These are phyloP conservation scores for Formica aserva DNA, from an alignment of 2,888 invertebrate species.

Conservation along the genomic window DNA sequence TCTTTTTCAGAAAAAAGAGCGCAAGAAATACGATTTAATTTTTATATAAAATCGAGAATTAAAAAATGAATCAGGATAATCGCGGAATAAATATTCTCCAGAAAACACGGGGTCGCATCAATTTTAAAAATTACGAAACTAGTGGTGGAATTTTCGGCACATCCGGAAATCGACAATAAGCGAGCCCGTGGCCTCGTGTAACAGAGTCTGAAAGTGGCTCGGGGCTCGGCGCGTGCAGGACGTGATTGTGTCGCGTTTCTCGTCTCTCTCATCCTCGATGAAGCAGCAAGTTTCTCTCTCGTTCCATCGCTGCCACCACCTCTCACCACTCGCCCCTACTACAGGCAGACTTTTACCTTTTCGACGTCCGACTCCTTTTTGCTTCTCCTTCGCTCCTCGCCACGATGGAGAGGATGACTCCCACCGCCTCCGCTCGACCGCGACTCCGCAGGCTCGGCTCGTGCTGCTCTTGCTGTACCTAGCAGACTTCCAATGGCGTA, in stretches of 20 bases:
- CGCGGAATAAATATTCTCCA: neutral
- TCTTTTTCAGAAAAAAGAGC: neutral
- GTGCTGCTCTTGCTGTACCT: conserved; percentile 82
- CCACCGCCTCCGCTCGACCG: conserved; percentile 83
- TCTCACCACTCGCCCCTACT: conserved; percentile 71
- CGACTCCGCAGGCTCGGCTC: conserved; percentile 77
- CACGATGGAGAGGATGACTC: conserved; percentile 79
- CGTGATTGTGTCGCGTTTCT: conserved; percentile 83
- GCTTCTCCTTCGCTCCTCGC: conserved; percentile 64
- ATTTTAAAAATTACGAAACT: neutral
- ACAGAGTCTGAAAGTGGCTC: conserved; percentile 81
- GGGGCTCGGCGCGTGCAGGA: conserved; percentile 85
- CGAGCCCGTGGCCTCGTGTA: conserved; percentile 79
- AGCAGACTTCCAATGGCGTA: conserved; percentile 81
- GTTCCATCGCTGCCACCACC: conserved; percentile 63
- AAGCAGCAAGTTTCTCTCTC: conserved; percentile 41
- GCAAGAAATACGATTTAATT: neutral
- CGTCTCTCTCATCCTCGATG: conserved; percentile 49
- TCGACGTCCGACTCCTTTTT: conserved; percentile 71
- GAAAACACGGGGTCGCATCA: neutral
- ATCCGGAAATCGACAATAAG: conserved; percentile 58
- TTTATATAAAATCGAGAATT: neutral
- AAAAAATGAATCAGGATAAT: neutral
- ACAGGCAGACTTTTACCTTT: conserved; percentile 69
- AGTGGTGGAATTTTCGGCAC: neutral